These are phyloP conservation scores for Cacatua alba DNA, from an alignment of 2,113 vertebrate genomes.

Conservation along the genomic window DNA sequence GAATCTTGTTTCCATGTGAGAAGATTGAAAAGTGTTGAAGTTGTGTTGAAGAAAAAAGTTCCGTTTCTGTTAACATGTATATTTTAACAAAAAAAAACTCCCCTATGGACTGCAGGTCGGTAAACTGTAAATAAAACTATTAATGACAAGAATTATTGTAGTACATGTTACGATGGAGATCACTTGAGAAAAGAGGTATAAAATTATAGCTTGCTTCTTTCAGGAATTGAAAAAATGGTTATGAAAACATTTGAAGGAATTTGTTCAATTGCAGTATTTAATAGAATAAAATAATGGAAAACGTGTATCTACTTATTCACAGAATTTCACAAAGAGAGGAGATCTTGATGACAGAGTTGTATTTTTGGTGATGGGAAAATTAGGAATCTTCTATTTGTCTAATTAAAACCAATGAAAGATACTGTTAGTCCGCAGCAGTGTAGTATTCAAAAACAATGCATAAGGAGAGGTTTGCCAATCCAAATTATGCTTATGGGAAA, in stretches of 20 bases:
- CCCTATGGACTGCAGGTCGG: not conserved
- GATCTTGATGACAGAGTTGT: not conserved
- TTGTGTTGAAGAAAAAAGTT: not conserved
- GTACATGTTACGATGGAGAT: constrained; percentile 40
- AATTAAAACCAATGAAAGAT: not conserved
- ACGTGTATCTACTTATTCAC: not conserved
- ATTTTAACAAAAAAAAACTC: constrained; percentile 15
- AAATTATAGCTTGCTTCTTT: constrained; percentile 41
- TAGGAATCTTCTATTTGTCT: not conserved
- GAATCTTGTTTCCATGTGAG: not conserved
- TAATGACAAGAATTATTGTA: constrained; percentile 14
- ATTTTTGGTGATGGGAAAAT: not conserved
- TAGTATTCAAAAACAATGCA: not conserved
- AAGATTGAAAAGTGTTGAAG: not conserved
- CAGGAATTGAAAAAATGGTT: not conserved
- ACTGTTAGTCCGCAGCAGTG: not conserved
- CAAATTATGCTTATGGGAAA: not conserved
- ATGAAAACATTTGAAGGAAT: constrained; percentile 26
- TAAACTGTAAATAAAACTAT: constrained; percentile 38
- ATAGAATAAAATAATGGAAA: not conserved
- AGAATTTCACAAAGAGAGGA: not conserved
- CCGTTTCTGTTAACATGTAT: not conserved
- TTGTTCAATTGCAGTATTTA: constrained; percentile 5
- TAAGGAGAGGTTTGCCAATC: not conserved
- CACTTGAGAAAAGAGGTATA: constrained; percentile 21